Conservation (phyloP, 2,113 vertebrate species). For the Indicator indicator region DNA sequence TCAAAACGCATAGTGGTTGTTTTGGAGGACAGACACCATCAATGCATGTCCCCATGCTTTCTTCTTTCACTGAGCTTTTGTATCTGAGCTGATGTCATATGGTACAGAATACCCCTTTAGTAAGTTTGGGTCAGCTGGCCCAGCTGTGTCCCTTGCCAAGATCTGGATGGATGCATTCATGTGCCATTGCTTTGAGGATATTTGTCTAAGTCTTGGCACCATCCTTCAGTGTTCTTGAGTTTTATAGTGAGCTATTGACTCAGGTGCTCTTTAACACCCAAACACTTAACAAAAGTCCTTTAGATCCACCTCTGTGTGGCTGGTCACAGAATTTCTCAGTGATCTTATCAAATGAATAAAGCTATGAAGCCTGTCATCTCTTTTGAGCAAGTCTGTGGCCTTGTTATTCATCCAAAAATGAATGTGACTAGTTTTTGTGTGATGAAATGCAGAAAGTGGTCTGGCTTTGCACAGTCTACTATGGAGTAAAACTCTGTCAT, state of each 20-base stretch:
- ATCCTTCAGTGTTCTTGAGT: background rate
- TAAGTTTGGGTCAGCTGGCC: too few relatives aligned
- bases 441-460: background rate
- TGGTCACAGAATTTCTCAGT: background rate
- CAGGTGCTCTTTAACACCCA: background rate
- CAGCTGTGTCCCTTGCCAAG: too few relatives aligned
- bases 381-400: background rate
- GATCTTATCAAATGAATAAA: background rate
- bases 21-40: too few relatives aligned
- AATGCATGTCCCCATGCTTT: too few relatives aligned
- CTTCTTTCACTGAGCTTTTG: too few relatives aligned
- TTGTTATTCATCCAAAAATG: background rate
- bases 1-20: too few relatives aligned
- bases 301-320: background rate
- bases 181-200: background rate
- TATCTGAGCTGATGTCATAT: too few relatives aligned
- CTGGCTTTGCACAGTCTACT: background rate
- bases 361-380: background rate
- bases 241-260: background rate
- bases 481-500: background rate
- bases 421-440: background rate
- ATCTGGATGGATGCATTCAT: background rate
- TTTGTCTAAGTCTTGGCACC: background rate
- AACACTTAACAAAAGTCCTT: background rate
- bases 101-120: too few relatives aligned